Base-by-base conservation (phyloP, 2,797 vertebrate genomes). In the Gymnoscopelus braueri region DNA sequence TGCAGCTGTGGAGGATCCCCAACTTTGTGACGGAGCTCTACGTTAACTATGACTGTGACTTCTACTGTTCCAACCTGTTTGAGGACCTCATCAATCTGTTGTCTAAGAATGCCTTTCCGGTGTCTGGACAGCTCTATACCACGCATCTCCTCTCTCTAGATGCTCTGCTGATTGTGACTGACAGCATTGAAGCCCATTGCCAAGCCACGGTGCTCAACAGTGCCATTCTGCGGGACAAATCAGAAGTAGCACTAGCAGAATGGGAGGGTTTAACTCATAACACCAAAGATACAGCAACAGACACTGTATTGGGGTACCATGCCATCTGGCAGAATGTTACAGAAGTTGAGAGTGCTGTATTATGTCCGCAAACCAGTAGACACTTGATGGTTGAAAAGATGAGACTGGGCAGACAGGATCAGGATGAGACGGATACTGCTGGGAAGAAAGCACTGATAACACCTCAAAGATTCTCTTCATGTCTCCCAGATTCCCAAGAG, bases 21-120 rank as follows among this genome's bases (percentile, higher is more conserved):
- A 97, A 97, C 86, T 97, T 99, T 3, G 97, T 98, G 75, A 98
- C 98, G 0, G 98, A 99, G 89, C 94, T 99, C 7, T 99, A 97
- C 84, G 97, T 99, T 76, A 99, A 99, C 92, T 99, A 98, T 0
- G 98, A 99, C 90, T 98, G 96, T 82, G 98, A 99, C 88, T 99
- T 96, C 86, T 99, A 99, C 93, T 98, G 97, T 58, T 96, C 96
- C 82, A 98, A 97, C 81, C 93, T 98, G 57, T 98, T 99, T 53
- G 98, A 99, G 82, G 98, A 99, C 60, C 96, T 99, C 83, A 99
- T 97, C 77, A 99, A 99, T 85, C 92, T 99, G 80, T 95, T 99
- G 66, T 99, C 98, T 74, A 99, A 99, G 98, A 99, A 99, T 91
- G 97, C 98, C 13, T 99, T 99, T 84, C 98, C 98, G 47, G 97